Conservation (phyloP, 2,888 invertebrate genomes). For the Eupithecia exiguata region DNA sequence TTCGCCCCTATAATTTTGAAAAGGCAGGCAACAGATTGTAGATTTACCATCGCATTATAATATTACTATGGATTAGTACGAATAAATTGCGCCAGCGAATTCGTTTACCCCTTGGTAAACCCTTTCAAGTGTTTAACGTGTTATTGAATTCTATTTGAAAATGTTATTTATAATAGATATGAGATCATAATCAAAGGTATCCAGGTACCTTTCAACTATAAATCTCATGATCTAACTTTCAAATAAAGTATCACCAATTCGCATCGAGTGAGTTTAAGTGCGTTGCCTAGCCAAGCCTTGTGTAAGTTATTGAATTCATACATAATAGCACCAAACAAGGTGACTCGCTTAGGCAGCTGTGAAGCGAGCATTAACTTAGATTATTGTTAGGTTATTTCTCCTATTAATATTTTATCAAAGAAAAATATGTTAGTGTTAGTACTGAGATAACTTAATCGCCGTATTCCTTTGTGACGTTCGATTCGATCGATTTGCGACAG, state of each 20-base stretch:
- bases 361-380: background rate
- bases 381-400: background rate
- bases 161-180: background rate
- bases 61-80: background rate
- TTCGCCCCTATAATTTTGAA: background rate
- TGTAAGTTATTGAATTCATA: background rate
- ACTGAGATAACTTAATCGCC: background rate
- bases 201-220: background rate
- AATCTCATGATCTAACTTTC: background rate
- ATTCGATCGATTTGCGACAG: background rate
- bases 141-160: background rate
- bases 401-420: background rate
- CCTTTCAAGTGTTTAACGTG: background rate
- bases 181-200: background rate
- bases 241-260: background rate
- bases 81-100: background rate
- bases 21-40: background rate
- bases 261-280: background rate
- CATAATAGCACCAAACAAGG: background rate
- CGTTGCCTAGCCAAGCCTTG: background rate
- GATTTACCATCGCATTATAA: background rate
- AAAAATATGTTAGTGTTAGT: background rate
- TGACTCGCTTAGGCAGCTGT: background rate
- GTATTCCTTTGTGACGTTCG: background rate
- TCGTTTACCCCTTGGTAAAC: background rate